Base-by-base conservation (phyloP, 2,888 invertebrate genomes). In the Agrochola macilenta region DNA sequence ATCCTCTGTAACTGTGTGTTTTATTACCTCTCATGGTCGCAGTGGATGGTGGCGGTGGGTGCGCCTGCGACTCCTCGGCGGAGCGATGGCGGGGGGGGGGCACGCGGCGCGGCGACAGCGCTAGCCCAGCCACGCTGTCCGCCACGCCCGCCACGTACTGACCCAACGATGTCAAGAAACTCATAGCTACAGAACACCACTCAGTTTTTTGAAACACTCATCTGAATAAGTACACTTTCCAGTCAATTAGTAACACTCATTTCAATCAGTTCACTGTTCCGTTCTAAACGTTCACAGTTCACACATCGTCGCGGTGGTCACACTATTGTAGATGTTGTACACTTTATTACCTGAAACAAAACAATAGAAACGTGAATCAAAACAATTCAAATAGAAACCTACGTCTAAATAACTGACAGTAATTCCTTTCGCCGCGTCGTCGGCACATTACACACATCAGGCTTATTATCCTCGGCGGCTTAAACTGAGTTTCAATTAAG, bases 131-230 rank as follows among this genome's bases (percentile, higher is more conserved):
- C 87, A 98, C 98, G 93, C 98, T 98, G 95, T 98, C 98, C 91
- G 98, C 98, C 93, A 98, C 97, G 91, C 98, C 98, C 91, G 98
- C 98, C 93, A 98, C 98, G 94, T 98, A 98, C 95, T 98, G 98
- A 91, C 98, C 98, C 90, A 98, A 95, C 61, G 98, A 98, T 93
- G 98, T 98, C 94, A 98, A 98, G 97, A 98, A 98, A 97, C 98
- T 98, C 98, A 98, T 98, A 79, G 84, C 90, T 86, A 75, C 82
- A 80, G 85, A 60, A 72, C 85, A 78, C 87, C 85, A 90, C 87
- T 88, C 89, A 90, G 84, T 80, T 76, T 79, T 83, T 88, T 70
- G 57, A 77, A 82, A 81, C 84, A 86, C 89, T 86, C 92, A 91
- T 91, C 83, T 86, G 88, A 83, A 76, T 79, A 69, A 76, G 81